Evolutionary conservation across 2,888 invertebrate species (phyloP).

Genomic region (Sthenelais limicola): DNA sequence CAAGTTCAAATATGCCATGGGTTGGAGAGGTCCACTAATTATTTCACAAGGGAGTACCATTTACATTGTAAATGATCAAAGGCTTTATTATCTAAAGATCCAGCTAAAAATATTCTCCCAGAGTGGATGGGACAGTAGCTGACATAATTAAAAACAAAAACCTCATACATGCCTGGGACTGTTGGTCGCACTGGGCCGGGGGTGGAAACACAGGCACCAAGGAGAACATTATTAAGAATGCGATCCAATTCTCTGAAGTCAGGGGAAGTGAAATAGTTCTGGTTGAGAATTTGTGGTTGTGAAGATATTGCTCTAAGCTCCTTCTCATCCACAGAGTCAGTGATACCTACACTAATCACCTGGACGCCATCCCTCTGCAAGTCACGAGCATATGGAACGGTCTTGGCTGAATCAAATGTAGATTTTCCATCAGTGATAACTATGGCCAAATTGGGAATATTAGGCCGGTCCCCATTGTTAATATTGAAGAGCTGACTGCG

Average conservation of each 20-base stretch:
- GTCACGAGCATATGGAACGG: constrained; percentile 19
- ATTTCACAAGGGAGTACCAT: no score
- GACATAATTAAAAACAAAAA: no score
- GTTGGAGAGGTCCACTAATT: no score
- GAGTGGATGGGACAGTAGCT: no score
- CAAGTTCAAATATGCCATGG: no score
- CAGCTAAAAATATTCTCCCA: no score
- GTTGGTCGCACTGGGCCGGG: no score
- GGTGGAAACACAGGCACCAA: constrained; percentile 12
- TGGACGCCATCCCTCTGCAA: constrained; percentile 4
- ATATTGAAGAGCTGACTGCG: constrained; percentile 11
- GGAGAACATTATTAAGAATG: background rate
- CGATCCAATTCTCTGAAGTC: constrained; percentile 8
- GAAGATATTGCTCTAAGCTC: constrained; percentile 28
- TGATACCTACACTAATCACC: constrained; percentile 13
- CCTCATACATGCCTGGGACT: no score
- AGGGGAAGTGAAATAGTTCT: constrained; percentile 22
- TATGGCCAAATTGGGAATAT: constrained; percentile 40
- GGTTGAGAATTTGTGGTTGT: background rate
- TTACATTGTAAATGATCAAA: no score
- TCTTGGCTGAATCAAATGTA: constrained; percentile 9
- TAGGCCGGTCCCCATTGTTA: constrained; percentile 39
- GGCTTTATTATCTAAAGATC: no score
- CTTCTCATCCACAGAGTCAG: constrained; percentile 11
- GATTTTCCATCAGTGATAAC: constrained; percentile 45